Evolutionary conservation across 2,113 vertebrate species (phyloP).

Genomic region (Protobothrops flavoviridis): DNA sequence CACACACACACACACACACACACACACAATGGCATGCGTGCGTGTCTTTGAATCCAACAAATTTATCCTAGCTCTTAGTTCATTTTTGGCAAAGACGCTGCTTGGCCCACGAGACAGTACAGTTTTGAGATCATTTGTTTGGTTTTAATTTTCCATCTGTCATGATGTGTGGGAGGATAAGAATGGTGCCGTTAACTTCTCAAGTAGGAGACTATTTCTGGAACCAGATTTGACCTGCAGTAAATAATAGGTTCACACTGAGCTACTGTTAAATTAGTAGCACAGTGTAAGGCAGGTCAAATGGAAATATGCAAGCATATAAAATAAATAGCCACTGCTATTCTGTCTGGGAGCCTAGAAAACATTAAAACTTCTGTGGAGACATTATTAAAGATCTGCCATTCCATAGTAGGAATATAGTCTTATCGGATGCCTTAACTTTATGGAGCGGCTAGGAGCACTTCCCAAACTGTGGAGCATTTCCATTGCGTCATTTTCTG

Average conservation of each 20-base stretch:
- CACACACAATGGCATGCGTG: not conserved
- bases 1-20: not conserved
- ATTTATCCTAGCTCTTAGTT: not conserved
- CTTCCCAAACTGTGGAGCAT: not conserved
- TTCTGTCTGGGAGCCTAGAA: not conserved
- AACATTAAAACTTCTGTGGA: not conserved
- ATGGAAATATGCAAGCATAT: not conserved
- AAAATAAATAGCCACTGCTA: not conserved
- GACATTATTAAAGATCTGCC: not conserved
- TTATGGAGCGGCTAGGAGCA: not conserved
- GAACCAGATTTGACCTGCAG: not conserved
- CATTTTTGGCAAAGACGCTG: not conserved
- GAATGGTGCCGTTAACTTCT: not conserved
- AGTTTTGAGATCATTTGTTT: not conserved
- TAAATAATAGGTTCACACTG: not conserved
- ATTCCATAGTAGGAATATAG: not conserved
- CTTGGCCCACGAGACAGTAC: not conserved
- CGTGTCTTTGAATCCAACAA: not conserved
- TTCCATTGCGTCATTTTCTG: not conserved
- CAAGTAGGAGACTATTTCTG: not conserved
- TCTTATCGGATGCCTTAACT: not conserved
- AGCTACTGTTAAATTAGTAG: not conserved
- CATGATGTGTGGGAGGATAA: not conserved
- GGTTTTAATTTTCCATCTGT: not conserved
- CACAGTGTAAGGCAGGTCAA: not conserved